Evolutionary conservation across 2,888 invertebrate genomes (phyloP).

Genomic region (Fragum whitleyi): DNA sequence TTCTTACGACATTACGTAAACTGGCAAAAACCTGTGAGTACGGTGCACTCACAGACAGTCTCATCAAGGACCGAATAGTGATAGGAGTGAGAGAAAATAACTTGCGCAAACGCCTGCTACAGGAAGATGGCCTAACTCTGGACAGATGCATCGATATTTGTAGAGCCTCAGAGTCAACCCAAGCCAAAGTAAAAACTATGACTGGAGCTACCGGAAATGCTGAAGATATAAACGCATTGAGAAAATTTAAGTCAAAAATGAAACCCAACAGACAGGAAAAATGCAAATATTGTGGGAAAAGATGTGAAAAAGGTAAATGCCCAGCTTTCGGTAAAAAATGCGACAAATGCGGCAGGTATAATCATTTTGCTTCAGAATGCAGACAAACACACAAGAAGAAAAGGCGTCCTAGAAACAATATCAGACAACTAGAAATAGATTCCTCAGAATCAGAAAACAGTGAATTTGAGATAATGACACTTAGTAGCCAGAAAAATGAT

Average conservation of each 20-base stretch:
- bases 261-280: background rate
- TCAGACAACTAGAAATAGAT: slow-evolving; percentile 4
- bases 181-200: slow-evolving; percentile 25
- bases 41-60: slow-evolving; percentile 3
- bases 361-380: slow-evolving; percentile 31
- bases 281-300: too few species aligned
- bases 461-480: slow-evolving; percentile 18
- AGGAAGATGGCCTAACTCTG: slow-evolving; percentile 13
- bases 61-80: slow-evolving; percentile 26
- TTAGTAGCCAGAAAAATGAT: background rate
- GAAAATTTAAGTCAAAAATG: slow-evolving; percentile 3
- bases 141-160: slow-evolving; percentile 24
- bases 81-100: slow-evolving; percentile 16
- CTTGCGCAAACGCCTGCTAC: slow-evolving; percentile 8
- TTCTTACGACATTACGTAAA: slow-evolving; percentile 5
- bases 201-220: slow-evolving; percentile 8
- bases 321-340: slow-evolving; percentile 20
- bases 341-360: background rate
- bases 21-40: slow-evolving; percentile 14
- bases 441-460: slow-evolving; percentile 4
- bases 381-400: background rate
- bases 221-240: background rate
- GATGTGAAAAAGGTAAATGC: slow-evolving; percentile 22
- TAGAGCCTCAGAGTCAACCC: slow-evolving; percentile 22
- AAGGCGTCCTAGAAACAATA: background rate